Evolutionary conservation across 2,888 invertebrate species (phyloP), one percentile per base, ranked within the genome.

Genomic region (Lapara coniferarum): DNA sequence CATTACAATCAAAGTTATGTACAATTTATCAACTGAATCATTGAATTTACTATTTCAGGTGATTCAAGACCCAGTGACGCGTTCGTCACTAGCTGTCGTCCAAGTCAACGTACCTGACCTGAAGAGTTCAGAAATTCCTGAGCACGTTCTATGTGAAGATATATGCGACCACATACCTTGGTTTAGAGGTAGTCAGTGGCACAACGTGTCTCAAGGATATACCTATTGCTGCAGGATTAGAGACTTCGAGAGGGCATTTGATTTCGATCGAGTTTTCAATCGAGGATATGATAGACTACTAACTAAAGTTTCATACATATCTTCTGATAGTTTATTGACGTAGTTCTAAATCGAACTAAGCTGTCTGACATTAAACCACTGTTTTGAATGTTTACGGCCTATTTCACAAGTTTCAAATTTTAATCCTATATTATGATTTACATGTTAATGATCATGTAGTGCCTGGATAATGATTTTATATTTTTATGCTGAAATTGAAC

Each of bases 51-150:
- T 66, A 55, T 58, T 12, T 10, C 77, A 91, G 90, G 84, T 90
- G 7, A 75, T 91, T 1, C 83, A 85, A 80, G 82, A 87, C 69
- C 77, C 75, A 1, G 51, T 14, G 13, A 75, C 79, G 0, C 46
- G 69, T 5, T 70, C 81, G 10, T 85, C 88, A 0, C 63, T 91
- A 0, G 90, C 85, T 0, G 84, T 91, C 14, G 74, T 91, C 10
- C 88, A 90, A 72, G 71, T 90, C 0, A 90, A 90, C 69, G 74
- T 85, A 46, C 89, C 89, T 0, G 83, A 86, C 16, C 68, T 89
- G 53, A 72, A 70, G 0, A 8, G 57, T 10, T 3, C 59, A 0
- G 79, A 86, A 0, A 81, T 75, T 0, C 3, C 12, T 0, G 14
- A 57, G 0, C 73, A 85, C n/a, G 72, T 83, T 5, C 75, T 77